phyloP scores from a whole-genome alignment of 2,888 invertebrate species.

The Pyrocoelia pectoralis region DNA sequence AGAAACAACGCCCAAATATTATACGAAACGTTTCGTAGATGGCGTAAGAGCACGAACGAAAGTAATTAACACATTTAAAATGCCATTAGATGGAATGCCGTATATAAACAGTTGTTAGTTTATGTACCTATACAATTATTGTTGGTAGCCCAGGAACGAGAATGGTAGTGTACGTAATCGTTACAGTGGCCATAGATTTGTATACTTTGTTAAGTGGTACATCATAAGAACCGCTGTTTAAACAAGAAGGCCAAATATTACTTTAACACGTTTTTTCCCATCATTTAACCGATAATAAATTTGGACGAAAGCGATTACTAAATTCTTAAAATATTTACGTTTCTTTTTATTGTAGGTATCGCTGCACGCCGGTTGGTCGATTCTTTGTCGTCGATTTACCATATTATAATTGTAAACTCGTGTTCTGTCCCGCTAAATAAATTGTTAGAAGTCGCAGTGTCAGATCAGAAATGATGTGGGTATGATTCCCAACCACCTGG shows the following conservation, averaged over 20 bases:
- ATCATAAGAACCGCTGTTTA: conserved; percentile 41
- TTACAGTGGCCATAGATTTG: conserved; percentile 43
- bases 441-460: conserved; percentile 49
- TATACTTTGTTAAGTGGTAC: conserved; percentile 43
- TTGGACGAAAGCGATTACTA: conserved; percentile 9
- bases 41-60: conserved; percentile 16
- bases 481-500: conserved; percentile 53
- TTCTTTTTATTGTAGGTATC: background rate
- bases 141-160: conserved; percentile 24
- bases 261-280: conserved; percentile 30
- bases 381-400: conserved; percentile 32
- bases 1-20: background rate
- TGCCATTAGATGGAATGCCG: conserved; percentile 29
- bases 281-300: conserved; percentile 10
- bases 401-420: conserved; percentile 52
- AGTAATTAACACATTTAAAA: conserved; percentile 29
- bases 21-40: background rate
- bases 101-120: conserved; percentile 32
- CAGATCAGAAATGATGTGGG: conserved; percentile 51
- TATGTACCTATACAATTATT: conserved; percentile 30
- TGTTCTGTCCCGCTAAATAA: conserved; percentile 51
- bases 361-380: background rate
- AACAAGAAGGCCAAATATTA: conserved; percentile 30
- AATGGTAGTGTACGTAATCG: conserved; percentile 33
- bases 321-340: conserved; percentile 34